Evolutionary conservation across 2,888 invertebrate genomes (phyloP), one percentile per base, ranked within the genome.

Genomic region (Lacanobia oleracea): DNA sequence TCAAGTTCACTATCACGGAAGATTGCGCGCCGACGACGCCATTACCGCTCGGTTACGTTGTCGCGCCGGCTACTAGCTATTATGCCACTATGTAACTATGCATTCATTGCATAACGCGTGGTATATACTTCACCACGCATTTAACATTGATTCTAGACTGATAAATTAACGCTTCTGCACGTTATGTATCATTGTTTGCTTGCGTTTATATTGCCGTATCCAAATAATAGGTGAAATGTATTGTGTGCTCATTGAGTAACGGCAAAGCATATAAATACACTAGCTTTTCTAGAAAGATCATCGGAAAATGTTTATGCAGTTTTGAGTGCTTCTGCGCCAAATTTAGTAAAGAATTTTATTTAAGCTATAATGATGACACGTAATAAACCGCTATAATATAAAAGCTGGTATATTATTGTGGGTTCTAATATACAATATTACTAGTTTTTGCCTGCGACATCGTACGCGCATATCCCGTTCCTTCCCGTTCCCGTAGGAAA

Each of bases 1-100:
- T 93, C 95, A 96, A 95, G 95, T 96, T 96, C 95, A 95, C 95
- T 95, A 95, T 94, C 95, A 93, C 92, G 95, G 94, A 94, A 95
- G 94, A 95, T 95, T 95, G 95, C 95, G 91, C 93, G 86, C 88
- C 88, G 89, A 86, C 86, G 87, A 84, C 84, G 89, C 88, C 92
- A 93, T 94, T 93, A 94, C 93, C 82, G 88, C 88, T 93, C 91
- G 92, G 94, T 94, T 95, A 94, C 94, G 94, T 86, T 86, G 93
- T 93, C 93, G 91, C 90, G 91, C 87, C 83, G 89, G 82, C 82
- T 78, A 87, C 89, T 84, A 82, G 82, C 75, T 86, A 88, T 91
- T 91, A 91, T 91, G 90, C 88, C 88, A 89, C 89, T 86, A 78
- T 88, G 87, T 87, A 87, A 89, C 89, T 90, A 88, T 89, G 88